Percentiles rank a stretch among this genome's conserved stretches.
Evolutionary conservation across 2,113 vertebrate species (phyloP).

Genomic region (Rousettus leschenaultii): DNA sequence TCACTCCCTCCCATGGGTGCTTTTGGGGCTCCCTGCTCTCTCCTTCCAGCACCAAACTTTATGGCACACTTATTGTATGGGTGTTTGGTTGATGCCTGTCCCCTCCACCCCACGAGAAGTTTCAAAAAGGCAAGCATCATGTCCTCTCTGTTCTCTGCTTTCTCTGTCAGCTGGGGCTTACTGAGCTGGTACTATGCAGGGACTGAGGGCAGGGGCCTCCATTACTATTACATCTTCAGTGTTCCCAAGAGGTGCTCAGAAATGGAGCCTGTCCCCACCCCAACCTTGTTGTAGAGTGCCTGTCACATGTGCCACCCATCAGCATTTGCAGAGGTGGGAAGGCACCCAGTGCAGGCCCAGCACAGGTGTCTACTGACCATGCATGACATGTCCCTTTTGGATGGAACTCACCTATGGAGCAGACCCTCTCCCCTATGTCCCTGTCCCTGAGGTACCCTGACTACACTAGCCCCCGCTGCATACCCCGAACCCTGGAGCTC

Average conservation of each 20-base stretch:
- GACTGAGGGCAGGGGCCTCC: background rate
- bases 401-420: background rate
- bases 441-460: background rate
- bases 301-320: rapidly evolving
- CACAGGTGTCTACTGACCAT: background rate
- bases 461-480: background rate
- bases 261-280: background rate
- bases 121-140: background rate
- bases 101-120: background rate
- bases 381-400: background rate
- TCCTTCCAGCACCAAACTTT: background rate
- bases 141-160: background rate
- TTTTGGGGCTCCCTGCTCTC: background rate
- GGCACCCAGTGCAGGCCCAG: background rate
- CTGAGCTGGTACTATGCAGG: background rate
- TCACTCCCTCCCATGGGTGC: background rate
- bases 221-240: background rate
- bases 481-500: background rate
- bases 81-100: background rate
- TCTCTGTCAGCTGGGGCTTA: background rate
- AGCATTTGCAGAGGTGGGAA: background rate
- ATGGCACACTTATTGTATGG: too few species aligned
- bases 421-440: background rate
- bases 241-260: background rate
- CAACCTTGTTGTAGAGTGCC: background rate